These are phyloP conservation scores for Eucidaris tribuloides DNA, from an alignment of 35 echinoderm and acorn worm species.

Conservation along the genomic window DNA sequence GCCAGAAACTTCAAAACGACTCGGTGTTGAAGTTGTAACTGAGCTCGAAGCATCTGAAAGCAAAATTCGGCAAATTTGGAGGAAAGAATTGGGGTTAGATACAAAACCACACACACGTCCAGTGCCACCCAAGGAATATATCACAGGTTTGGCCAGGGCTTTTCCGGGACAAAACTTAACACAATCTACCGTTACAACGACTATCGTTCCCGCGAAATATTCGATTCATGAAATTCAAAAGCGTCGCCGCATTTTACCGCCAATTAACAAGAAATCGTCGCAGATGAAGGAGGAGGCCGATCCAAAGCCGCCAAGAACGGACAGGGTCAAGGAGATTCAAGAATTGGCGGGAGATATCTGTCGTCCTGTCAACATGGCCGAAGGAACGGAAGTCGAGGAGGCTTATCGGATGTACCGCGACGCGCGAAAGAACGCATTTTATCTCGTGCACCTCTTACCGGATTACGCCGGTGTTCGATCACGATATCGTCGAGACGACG, in stretches of 20 bases:
- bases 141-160: not conserved
- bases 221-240: not conserved
- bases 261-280: not conserved
- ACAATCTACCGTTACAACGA: not conserved
- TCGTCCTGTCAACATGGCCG: not conserved
- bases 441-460: not conserved
- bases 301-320: not conserved
- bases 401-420: not conserved
- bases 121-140: not conserved
- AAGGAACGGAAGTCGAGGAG: not conserved
- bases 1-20: too few relatives aligned
- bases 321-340: not conserved
- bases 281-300: not conserved
- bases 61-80: conserved; percentile 9
- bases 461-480: not conserved
- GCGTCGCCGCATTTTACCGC: not conserved
- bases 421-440: conserved; percentile 5
- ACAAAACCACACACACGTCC: not conserved
- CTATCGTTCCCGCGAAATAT: not conserved
- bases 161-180: not conserved
- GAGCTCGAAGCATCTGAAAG: not conserved
- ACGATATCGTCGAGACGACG: not conserved
- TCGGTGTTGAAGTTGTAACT: too few relatives aligned
- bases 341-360: not conserved
- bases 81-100: conserved; percentile 10